These are phyloP conservation scores for Fragum fragum DNA, from an alignment of 2,888 invertebrate genomes.

Conservation along the genomic window DNA sequence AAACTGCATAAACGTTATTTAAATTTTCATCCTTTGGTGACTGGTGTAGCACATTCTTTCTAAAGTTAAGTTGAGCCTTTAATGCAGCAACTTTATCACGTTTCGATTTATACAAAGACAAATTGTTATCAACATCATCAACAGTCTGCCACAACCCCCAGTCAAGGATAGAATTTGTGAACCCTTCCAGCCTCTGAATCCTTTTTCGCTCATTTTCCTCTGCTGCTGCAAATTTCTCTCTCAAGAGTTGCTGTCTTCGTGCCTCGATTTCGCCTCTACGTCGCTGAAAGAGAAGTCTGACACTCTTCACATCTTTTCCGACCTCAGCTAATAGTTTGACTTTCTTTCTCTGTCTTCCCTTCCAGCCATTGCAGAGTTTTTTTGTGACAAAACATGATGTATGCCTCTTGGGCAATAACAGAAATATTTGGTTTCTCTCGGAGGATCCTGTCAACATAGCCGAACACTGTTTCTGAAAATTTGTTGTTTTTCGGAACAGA, in stretches of 20 bases:
- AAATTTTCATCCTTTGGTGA: constrained; percentile 24
- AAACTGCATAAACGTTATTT: neutral
- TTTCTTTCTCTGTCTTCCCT: constrained; percentile 16
- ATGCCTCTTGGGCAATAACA: constrained; percentile 38
- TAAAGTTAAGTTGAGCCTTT: constrained; percentile 36
- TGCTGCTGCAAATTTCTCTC: constrained; percentile 29
- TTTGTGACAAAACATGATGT: constrained; percentile 54
- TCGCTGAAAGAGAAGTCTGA: constrained; percentile 34
- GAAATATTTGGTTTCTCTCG: constrained; percentile 46
- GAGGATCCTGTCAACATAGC: constrained; percentile 43
- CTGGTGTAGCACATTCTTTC: constrained; percentile 46
- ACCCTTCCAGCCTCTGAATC: neutral
- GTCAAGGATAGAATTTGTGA: constrained; percentile 25
- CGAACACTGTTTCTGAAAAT: constrained; percentile 44
- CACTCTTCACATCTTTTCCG: constrained; percentile 39
- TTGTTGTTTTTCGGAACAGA: constrained; percentile 36
- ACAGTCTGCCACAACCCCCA: constrained; percentile 63
- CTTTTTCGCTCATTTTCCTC: constrained; percentile 17
- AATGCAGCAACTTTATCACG: constrained; percentile 26
- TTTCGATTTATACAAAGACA: too few relatives aligned
- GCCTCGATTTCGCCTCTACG: constrained; percentile 49
- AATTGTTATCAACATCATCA: constrained; percentile 41
- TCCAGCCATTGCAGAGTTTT: constrained; percentile 38
- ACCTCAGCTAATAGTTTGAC: constrained; percentile 18
- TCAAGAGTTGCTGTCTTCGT: constrained; percentile 37